A percentile compares a stretch with the other conserved stretches of the same genome.
Evolutionary conservation across 2,113 vertebrate species (phyloP).

Genomic region (Hoplias malabaricus): DNA sequence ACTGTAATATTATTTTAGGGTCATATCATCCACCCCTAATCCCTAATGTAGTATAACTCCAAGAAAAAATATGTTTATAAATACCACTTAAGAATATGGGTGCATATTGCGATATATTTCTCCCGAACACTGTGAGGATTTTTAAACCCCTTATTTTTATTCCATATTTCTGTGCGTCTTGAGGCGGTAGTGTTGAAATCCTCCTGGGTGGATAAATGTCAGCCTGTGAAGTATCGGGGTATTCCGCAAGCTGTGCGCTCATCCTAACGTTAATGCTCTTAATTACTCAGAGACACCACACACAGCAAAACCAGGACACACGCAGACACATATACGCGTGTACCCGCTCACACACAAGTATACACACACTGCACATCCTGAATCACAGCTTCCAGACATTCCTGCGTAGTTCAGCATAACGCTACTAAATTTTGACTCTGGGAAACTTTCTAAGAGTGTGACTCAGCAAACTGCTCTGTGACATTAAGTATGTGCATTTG

Average conservation of each 20-base stretch:
- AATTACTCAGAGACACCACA: constrained; percentile 39
- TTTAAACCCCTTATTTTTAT: constrained; percentile 21
- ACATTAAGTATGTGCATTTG: not conserved
- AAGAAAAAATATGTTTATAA: not conserved
- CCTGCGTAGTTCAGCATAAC: not conserved
- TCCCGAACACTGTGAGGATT: constrained; percentile 43
- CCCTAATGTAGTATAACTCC: not conserved
- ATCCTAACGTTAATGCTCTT: constrained; percentile 31
- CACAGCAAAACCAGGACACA: constrained; percentile 36
- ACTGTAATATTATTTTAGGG: no score
- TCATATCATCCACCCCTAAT: no score
- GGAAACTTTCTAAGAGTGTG: not conserved
- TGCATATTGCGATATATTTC: constrained; percentile 77
- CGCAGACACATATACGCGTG: constrained; percentile 18
- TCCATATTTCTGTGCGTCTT: constrained; percentile 9
- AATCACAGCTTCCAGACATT: constrained; percentile 3
- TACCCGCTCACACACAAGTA: not conserved
- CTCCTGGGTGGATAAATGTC: constrained; percentile 37
- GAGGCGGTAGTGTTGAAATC: constrained; percentile 17
- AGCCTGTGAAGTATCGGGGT: constrained; percentile 28
- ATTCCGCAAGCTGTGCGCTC: not conserved
- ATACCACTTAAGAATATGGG: not conserved
- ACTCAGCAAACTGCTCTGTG: not conserved
- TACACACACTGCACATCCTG: not conserved
- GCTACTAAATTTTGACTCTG: not conserved